These are phyloP conservation scores for Autographa pulchrina DNA, from an alignment of 2,888 invertebrate genomes.

Conservation along the genomic window DNA sequence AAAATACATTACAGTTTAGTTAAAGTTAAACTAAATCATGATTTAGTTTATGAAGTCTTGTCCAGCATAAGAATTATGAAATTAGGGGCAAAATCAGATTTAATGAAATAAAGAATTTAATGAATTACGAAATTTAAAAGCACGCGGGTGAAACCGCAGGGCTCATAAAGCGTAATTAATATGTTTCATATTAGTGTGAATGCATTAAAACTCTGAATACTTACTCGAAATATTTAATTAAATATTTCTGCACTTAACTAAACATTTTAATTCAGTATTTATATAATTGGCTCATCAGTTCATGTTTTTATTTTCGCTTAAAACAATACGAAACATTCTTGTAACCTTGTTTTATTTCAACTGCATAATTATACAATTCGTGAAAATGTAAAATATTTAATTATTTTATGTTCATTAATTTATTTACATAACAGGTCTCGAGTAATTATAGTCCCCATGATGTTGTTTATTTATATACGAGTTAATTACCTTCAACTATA, in stretches of 20 bases:
- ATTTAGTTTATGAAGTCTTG: too few species aligned
- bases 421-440: background rate
- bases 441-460: background rate
- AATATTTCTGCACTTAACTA: background rate
- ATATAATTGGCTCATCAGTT: background rate
- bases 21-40: too few species aligned
- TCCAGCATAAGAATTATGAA: too few species aligned
- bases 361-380: background rate
- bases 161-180: too few species aligned
- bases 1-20: too few species aligned
- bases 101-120: too few species aligned
- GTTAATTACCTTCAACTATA: too few species aligned
- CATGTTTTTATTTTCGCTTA: background rate
- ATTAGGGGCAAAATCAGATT: too few species aligned
- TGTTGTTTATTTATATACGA: background rate
- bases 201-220: background rate
- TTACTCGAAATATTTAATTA: background rate
- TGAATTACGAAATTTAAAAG: too few species aligned
- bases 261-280: background rate
- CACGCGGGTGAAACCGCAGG: too few species aligned
- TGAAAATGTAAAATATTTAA: background rate
- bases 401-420: background rate
- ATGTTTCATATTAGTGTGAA: too few species aligned
- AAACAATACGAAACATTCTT: constrained; percentile 3
- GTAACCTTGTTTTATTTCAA: background rate